Base-by-base conservation (phyloP, 2,888 invertebrate genomes). In the Acanthosoma haemorrhoidale region DNA sequence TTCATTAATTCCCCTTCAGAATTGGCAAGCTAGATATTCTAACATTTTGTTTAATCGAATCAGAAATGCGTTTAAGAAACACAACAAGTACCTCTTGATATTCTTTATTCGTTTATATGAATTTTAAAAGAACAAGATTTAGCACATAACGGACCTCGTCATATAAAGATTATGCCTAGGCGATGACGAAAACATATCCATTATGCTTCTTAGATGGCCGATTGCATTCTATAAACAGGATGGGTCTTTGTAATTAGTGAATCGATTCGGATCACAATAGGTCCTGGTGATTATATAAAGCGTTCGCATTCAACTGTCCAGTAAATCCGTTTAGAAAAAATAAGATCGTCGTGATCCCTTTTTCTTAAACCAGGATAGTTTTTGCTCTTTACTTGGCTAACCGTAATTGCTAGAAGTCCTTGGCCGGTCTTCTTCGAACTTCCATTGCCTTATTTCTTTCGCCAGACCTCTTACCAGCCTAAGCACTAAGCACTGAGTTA, bases 401-500 rank as follows among this genome's bases (percentile, higher is more conserved):
- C 51, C 51, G 51, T 51, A 51, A 51, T 51, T 51, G 51, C 51
- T 51, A 5, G 2, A 25, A 51, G 51, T 11, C 51, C 51, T 51
- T 51, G 51, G 51, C 13, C 51, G 25, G n/a, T 51, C 51, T 51
- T 51, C 51, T 51, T 51, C 51, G 51, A 51, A 51, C 51, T 51
- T 21, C 51, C 51, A 51, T 51, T 25, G 51, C 51, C 18, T 13
- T 25, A 25, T 51, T 51, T 51, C 51, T 51, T 51, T 51, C 51
- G 25, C n/a, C 51, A 51, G 51, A 5, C 25, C 25, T 25, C 25
- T 51, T 51, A 51, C 51, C n/a, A 51, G 8, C 51, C 51, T n/a
- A n/a, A n/a, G n/a, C n/a, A n/a, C n/a, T n/a, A 25, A 51, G 51
- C 11, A n/a, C 51, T 51, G 51, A 51, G 51, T 51, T 51, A 51